phyloP scores from a whole-genome alignment of 2,113 vertebrate genomes.

The Cyprinodon variegatus region DNA sequence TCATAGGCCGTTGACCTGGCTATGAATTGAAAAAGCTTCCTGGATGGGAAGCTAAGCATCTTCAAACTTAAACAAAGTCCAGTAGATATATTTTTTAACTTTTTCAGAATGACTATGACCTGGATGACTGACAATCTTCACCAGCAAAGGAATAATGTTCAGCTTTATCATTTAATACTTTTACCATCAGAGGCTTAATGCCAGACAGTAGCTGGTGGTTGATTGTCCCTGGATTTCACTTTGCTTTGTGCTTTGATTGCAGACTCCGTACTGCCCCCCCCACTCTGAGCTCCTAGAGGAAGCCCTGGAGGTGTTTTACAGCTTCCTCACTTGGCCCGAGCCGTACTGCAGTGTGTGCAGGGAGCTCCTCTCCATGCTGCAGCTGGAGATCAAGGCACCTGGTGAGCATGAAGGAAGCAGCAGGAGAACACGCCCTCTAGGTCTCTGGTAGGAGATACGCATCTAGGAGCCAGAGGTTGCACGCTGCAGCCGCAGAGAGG shows the following conservation, averaged over 20 bases:
- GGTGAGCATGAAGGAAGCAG: slow-evolving; percentile 73
- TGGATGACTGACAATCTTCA: too few species aligned
- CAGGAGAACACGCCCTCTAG: slow-evolving; percentile 36
- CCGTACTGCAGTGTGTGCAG: slow-evolving; percentile 89
- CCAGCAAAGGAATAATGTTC: too few species aligned
- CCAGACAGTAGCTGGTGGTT: too few species aligned
- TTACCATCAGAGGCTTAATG: too few species aligned
- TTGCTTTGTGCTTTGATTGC: slow-evolving; percentile 28
- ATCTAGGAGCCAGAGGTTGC: background rate
- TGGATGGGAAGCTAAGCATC: too few species aligned
- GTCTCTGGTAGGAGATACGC: slow-evolving; percentile 35
- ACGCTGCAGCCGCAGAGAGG: background rate
- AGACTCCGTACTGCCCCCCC: slow-evolving; percentile 89
- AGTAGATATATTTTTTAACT: too few species aligned
- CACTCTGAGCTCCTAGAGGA: slow-evolving; percentile 84
- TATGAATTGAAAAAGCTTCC: too few species aligned
- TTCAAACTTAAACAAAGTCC: too few species aligned
- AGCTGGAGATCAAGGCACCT: slow-evolving; percentile 89
- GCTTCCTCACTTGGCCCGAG: slow-evolving; percentile 93
- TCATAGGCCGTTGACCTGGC: too few species aligned
- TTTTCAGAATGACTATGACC: too few species aligned
- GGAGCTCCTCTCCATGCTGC: slow-evolving; percentile 87
- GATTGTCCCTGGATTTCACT: background rate
- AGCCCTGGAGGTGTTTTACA: slow-evolving; percentile 84
- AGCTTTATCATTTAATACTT: too few species aligned